Conservation (phyloP, 2,797 vertebrate genomes). For the Xerus rutilus region DNA sequence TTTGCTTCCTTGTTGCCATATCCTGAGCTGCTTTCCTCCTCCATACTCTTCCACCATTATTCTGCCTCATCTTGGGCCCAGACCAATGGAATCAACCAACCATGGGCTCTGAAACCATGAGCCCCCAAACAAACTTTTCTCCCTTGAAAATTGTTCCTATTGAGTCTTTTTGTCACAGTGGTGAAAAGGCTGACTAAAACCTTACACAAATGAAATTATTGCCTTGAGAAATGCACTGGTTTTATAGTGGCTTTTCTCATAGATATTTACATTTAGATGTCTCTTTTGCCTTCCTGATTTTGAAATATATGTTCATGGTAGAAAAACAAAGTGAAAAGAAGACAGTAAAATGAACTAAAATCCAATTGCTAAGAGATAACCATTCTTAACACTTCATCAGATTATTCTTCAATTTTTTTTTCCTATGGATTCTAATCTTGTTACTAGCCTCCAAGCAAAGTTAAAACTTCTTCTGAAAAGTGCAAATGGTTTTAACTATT, state of each 20-base stretch:
- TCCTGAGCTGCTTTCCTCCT: too few relatives aligned
- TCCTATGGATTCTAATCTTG: constrained; percentile 22
- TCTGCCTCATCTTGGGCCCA: too few relatives aligned
- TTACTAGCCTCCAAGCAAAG: constrained; percentile 1
- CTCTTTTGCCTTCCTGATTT: neutral
- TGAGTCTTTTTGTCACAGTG: too few relatives aligned
- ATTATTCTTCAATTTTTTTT: neutral
- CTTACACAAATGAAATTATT: neutral
- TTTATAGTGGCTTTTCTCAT: constrained; percentile 6
- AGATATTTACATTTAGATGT: constrained; percentile 47
- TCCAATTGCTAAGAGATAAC: neutral
- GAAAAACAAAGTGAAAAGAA: neutral
- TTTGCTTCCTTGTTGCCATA: too few relatives aligned
- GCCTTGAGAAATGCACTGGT: neutral
- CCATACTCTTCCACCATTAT: too few relatives aligned
- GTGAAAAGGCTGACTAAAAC: too few relatives aligned
- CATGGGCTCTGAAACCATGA: too few relatives aligned
- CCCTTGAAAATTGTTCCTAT: too few relatives aligned
- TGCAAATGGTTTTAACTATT: constrained; percentile 44
- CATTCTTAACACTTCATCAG: neutral
- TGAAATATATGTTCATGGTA: neutral
- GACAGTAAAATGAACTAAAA: constrained; percentile 39
- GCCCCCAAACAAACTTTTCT: too few relatives aligned
- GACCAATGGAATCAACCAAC: too few relatives aligned
- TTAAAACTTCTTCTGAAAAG: constrained; percentile 49